Base-by-base conservation (phyloP, 2,113 vertebrate genomes). In the Myocastor coypus region DNA sequence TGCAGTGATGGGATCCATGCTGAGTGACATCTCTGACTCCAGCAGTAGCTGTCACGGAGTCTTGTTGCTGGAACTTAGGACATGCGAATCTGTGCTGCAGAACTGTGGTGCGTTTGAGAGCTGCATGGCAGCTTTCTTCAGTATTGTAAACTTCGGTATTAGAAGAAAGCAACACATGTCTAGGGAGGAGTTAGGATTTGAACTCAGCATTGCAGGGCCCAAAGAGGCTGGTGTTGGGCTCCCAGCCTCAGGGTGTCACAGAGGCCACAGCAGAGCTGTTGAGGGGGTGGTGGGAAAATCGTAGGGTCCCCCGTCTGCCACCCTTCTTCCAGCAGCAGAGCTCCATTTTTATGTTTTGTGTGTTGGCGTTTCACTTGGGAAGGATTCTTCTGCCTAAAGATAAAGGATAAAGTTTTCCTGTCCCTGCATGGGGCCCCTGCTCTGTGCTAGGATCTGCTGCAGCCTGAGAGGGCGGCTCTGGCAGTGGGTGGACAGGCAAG, bases 381-480 rank as follows among this genome's bases (percentile, higher is more conserved):
- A 64, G 61, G 52, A 24, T 83, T 83, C 40, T 30, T 92, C 55
- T 73, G 78, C 92, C 95, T 92, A 52, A 90, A 87, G 85, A 59
- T 46, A n/a, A 69, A 95, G 64, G 59, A 28, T 61, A 6, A 69
- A 63, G 30, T 81, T 82, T 87, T 85, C 87, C 71, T 59, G 94
- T 89, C 55, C 63, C 83, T 81, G 90, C 0, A 7, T 73, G 57
- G 7, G 28, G 80, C 63, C 7, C 40, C 68, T 34, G 80, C 87
- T 82, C 89, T 0, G 0, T 66, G 89, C 94, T 94, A 86, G 77
- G 89, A 26, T 83, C 93, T 0, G 32, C 83, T 34, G 4, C 78
- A 55, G 92, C 95, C 91, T 17, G 55, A 28, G 37, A 91, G 94
- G 93, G 81, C 64, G 92, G 42, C 91, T 84, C 50, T 73, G 89